phyloP scores from a whole-genome alignment of 2,113 vertebrate genomes.

The Rhinoptilus africanus region DNA sequence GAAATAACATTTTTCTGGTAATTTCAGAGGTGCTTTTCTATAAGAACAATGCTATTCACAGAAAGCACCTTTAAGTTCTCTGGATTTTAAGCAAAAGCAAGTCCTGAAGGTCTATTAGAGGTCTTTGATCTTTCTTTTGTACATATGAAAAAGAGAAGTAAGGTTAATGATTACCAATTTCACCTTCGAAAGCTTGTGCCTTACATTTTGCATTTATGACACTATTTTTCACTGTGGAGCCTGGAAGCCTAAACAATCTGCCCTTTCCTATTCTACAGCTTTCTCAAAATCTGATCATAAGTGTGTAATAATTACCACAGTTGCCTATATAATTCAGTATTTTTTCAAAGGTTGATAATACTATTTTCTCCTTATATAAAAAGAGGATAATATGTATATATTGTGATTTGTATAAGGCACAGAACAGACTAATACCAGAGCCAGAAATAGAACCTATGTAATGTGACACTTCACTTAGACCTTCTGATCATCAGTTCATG shows the following conservation, averaged over 20 bases:
- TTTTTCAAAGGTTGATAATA: neutral
- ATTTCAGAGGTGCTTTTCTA: neutral
- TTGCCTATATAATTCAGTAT: neutral
- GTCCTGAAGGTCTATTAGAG: neutral
- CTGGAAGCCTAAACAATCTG: neutral
- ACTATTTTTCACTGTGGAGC: neutral
- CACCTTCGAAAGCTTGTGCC: neutral
- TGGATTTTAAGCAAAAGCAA: slow-evolving; percentile 14
- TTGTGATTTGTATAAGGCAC: neutral
- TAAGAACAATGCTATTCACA: neutral
- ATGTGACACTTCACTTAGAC: neutral
- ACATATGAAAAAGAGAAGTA: neutral
- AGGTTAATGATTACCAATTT: slow-evolving; percentile 14
- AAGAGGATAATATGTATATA: neutral
- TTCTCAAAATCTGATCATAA: neutral
- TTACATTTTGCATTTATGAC: neutral
- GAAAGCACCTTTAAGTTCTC: neutral
- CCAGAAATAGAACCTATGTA: neutral
- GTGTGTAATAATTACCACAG: neutral
- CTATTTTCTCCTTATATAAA: neutral
- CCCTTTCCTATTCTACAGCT: neutral
- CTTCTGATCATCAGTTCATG: neutral
- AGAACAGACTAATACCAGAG: neutral
- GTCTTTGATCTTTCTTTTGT: slow-evolving; percentile 35
- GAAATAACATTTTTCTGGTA: neutral